Evolutionary conservation across 1,140 invertebrate species (phyloP).

Genomic region (Cotesia typhae): DNA sequence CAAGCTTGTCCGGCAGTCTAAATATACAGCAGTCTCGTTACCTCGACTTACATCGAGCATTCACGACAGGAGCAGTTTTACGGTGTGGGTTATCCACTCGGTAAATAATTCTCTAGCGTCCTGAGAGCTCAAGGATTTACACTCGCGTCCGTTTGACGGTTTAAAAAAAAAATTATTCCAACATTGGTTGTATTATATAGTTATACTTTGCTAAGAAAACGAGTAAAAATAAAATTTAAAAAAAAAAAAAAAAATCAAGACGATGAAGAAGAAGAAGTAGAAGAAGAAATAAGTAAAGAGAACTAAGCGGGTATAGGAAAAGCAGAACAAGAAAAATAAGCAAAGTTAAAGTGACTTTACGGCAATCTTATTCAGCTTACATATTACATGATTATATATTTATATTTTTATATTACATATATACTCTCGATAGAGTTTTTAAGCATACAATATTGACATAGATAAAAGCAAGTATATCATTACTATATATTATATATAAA

Average conservation of each 20-base stretch:
- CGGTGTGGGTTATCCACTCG: constrained; percentile 33
- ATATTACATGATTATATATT: no score
- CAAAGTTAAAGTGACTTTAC: constrained; percentile 7
- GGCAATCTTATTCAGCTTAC: background rate
- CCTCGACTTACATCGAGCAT: constrained; percentile 25
- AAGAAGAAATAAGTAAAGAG: background rate
- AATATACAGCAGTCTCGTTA: constrained; percentile 22
- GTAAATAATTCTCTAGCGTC: constrained; percentile 30
- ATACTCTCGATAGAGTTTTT: no score
- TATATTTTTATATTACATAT: no score
- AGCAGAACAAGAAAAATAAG: background rate
- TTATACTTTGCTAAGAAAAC: no score
- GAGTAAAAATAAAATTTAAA: no score
- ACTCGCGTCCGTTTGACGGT: constrained; percentile 25
- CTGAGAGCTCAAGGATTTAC: constrained; percentile 32
- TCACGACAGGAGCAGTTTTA: constrained; percentile 24
- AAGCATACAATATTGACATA: background rate
- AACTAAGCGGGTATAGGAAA: background rate
- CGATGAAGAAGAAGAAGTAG: no score
- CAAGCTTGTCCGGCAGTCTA: no score
- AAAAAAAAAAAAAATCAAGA: no score
- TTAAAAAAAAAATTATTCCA: background rate
- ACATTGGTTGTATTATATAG: no score
- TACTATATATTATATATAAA: no score
- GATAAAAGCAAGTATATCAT: background rate